Conservation (phyloP, 2,797 vertebrate genomes). For the Epinephelus malabaricus region DNA sequence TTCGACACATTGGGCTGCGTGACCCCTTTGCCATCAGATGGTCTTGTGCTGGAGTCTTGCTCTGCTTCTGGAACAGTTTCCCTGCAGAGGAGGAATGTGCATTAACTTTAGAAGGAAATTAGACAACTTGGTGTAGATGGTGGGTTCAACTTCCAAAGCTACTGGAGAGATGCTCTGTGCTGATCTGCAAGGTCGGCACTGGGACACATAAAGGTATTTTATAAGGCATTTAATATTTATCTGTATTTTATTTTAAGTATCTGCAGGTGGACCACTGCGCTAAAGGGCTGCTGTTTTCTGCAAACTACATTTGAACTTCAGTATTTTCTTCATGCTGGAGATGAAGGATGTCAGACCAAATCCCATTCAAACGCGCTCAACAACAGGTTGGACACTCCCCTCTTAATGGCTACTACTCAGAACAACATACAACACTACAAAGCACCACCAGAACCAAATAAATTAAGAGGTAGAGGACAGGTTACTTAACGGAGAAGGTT, state of each 20-base stretch:
- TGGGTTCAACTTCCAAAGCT: neutral
- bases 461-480: neutral
- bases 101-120: conserved; percentile 12
- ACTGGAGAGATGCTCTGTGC: neutral
- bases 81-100: conserved; percentile 39
- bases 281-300: neutral
- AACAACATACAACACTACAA: neutral
- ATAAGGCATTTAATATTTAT: neutral
- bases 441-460: neutral
- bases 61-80: conserved; percentile 27
- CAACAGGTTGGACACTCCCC: neutral
- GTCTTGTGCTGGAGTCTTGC: neutral
- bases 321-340: neutral
- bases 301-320: neutral
- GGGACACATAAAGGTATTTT: neutral
- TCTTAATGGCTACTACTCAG: neutral
- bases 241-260: neutral
- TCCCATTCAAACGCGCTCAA: neutral
- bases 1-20: neutral
- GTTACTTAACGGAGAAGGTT: no score
- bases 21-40: conserved; percentile 12
- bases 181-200: neutral
- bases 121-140: neutral
- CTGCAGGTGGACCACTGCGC: neutral
- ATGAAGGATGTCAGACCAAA: neutral